A percentile compares a stretch with the other conserved stretches of the same genome.
These are phyloP conservation scores for Drosophila eugracilis DNA, from an alignment of 1,140 invertebrate species.

Conservation along the genomic window DNA sequence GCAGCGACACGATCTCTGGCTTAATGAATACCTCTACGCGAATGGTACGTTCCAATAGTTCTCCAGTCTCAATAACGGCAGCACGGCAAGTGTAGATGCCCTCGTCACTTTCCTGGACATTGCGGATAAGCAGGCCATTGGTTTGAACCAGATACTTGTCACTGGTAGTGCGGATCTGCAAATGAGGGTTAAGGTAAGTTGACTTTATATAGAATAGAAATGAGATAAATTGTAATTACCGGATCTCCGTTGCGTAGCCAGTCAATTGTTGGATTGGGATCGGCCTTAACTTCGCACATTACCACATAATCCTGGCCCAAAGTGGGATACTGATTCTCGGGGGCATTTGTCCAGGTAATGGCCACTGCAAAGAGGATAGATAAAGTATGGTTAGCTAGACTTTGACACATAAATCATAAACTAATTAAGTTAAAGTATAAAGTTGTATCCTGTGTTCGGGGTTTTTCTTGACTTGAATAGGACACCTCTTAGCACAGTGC, in stretches of 20 bases:
- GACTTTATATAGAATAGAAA: too few relatives aligned
- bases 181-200: background rate
- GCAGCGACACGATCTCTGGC: slow-evolving; percentile 89
- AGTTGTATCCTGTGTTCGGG: too few relatives aligned
- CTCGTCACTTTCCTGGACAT: slow-evolving; percentile 92
- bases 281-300: slow-evolving; percentile 93
- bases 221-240: slow-evolving; percentile 73
- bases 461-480: background rate
- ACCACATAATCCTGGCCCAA: slow-evolving; percentile 91
- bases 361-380: slow-evolving; percentile 87
- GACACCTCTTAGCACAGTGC: background rate
- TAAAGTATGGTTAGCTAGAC: background rate
- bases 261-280: slow-evolving; percentile 92
- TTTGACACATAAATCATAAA: background rate
- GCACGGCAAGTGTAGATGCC: slow-evolving; percentile 94
- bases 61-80: slow-evolving; percentile 91
- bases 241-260: slow-evolving; percentile 92
- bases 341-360: slow-evolving; percentile 94
- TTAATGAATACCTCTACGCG: slow-evolving; percentile 92
- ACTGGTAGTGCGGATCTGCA: slow-evolving; percentile 87
- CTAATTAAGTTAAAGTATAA: background rate
- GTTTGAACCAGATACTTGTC: slow-evolving; percentile 90
- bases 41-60: slow-evolving; percentile 90
- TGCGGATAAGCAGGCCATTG: slow-evolving; percentile 91
- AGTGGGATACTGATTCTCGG: slow-evolving; percentile 93